phyloP scores from a whole-genome alignment of 2,797 vertebrate species.

The Ceyx erithaca region DNA sequence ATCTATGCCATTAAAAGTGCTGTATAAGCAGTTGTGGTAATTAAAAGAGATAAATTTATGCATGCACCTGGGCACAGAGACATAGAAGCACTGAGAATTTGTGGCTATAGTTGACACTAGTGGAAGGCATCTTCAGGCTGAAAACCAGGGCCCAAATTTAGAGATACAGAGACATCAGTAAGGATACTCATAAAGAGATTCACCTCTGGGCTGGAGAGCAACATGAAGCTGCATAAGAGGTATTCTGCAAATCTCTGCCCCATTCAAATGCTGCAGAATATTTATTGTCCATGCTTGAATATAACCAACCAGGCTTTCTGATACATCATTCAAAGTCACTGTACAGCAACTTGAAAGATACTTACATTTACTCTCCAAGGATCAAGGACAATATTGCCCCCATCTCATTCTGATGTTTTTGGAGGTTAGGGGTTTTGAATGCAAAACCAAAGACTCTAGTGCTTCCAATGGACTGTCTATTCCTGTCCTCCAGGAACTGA shows the following conservation, averaged over 20 bases:
- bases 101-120: background rate
- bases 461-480: background rate
- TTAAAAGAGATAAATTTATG: constrained; percentile 15
- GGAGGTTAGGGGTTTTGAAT: background rate
- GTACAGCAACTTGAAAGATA: background rate
- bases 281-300: background rate
- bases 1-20: background rate
- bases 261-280: background rate
- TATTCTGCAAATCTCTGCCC: background rate
- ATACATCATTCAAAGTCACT: background rate
- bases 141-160: background rate
- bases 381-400: background rate
- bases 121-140: background rate
- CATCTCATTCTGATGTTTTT: background rate
- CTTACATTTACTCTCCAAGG: background rate
- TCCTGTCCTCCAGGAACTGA: background rate
- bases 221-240: background rate
- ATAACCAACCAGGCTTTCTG: background rate
- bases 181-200: background rate
- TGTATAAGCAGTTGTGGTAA: background rate
- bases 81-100: background rate
- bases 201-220: background rate
- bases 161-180: background rate
- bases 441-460: background rate
- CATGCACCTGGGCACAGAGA: background rate